A percentile compares a stretch with the other conserved stretches of the same genome.
Conservation (phyloP, 2,797 vertebrate species). For the Limosa lapponica region DNA sequence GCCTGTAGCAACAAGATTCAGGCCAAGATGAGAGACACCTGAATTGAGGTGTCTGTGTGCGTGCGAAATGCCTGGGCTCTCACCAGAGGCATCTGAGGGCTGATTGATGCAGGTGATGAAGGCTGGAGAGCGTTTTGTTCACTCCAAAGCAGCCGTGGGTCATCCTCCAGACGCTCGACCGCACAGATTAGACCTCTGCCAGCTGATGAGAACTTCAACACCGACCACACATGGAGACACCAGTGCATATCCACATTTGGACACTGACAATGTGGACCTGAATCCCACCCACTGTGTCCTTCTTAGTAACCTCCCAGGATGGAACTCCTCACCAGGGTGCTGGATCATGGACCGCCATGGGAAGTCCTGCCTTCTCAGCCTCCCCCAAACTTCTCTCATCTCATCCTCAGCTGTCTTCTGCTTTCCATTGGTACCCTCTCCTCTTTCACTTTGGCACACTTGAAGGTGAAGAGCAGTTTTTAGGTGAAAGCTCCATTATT, state of each 20-base stretch:
- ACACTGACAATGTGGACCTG: too few relatives aligned
- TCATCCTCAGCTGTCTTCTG: neutral
- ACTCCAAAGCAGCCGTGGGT: too few relatives aligned
- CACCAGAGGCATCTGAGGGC: neutral
- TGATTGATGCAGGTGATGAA: neutral
- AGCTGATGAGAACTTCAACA: neutral
- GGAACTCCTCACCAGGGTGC: neutral
- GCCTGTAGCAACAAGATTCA: neutral
- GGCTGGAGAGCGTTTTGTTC: neutral
- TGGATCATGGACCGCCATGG: neutral
- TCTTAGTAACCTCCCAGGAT: neutral
- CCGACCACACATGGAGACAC: neutral
- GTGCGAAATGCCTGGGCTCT: neutral
- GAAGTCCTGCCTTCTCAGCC: neutral
- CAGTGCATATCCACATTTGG: neutral
- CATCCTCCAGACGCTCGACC: rapidly evolving
- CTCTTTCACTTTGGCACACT: neutral
- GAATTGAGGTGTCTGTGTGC: rapidly evolving
- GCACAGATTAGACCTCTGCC: neutral
- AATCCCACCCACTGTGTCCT: neutral
- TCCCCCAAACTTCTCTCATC: neutral
- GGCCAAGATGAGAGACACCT: neutral
- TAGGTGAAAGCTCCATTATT: neutral
- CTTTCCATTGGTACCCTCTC: neutral
- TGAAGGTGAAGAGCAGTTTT: neutral